phyloP scores from a whole-genome alignment of 2,113 vertebrate genomes.

The Eidolon helvum region DNA sequence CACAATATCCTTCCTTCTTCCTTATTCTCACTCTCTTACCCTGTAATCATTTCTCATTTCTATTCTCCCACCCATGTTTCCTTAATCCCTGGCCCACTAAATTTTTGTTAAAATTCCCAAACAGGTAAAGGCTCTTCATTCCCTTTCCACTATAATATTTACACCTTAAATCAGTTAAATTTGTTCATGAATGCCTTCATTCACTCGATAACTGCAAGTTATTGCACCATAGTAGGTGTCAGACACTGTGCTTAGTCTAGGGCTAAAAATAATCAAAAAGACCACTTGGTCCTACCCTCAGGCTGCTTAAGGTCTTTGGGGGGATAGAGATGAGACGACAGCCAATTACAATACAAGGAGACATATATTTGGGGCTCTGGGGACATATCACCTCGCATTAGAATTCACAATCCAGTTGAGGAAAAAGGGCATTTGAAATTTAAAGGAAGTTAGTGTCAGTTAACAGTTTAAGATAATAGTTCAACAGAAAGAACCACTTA shows the following conservation, averaged over 20 bases:
- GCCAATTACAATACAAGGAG: background rate
- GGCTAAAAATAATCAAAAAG: background rate
- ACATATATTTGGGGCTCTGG: background rate
- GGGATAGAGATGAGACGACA: background rate
- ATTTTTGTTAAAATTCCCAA: background rate
- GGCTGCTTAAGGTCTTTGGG: background rate
- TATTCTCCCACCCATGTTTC: background rate
- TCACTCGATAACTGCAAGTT: background rate
- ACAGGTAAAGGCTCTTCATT: background rate
- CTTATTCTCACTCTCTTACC: background rate
- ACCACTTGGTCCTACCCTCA: background rate
- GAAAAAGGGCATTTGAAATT: background rate
- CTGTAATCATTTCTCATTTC: background rate
- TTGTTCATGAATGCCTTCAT: too few relatives aligned
- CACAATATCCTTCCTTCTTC: background rate
- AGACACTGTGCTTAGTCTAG: background rate
- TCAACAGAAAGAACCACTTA: background rate
- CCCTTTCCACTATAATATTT: background rate
- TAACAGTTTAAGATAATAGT: background rate
- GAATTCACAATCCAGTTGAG: background rate
- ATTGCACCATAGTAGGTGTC: background rate
- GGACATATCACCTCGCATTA: background rate
- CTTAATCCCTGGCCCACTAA: background rate
- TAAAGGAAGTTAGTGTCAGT: background rate
- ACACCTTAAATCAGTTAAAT: too few relatives aligned